Percentiles rank a stretch among this genome's conserved stretches.
Conservation (phyloP, 1,140 invertebrate genomes). For the Drosophila mauritiana region DNA sequence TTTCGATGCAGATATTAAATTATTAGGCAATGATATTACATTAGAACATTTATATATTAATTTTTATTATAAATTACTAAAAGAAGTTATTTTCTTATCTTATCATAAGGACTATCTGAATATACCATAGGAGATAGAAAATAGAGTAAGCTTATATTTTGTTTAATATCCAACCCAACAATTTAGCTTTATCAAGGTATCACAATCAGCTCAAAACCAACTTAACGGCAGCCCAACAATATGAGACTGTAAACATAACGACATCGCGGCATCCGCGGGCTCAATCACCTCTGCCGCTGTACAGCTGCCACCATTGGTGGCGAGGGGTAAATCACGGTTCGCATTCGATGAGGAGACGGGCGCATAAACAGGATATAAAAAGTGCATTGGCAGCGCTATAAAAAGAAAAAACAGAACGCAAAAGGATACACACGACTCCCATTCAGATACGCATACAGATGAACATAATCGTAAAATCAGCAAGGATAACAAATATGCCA, state of each 20-base stretch:
- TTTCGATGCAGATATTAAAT: too few species aligned
- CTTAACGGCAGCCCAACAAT: slow-evolving; percentile 31
- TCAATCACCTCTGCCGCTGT: slow-evolving; percentile 55
- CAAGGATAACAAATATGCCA: slow-evolving; percentile 70
- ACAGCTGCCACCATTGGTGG: slow-evolving; percentile 38
- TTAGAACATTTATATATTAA: too few species aligned
- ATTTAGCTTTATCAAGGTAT: slow-evolving; percentile 9
- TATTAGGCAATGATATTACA: too few species aligned
- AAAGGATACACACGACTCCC: slow-evolving; percentile 49
- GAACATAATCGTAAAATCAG: slow-evolving; percentile 67
- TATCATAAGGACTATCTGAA: too few species aligned
- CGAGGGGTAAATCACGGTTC: slow-evolving; percentile 56
- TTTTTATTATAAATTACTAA: too few species aligned
- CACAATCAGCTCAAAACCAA: slow-evolving; percentile 40
- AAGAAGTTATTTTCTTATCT: not conserved
- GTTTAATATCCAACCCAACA: slow-evolving; percentile 5
- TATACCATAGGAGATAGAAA: too few species aligned
- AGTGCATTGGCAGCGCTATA: slow-evolving; percentile 71
- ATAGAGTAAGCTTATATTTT: not conserved
- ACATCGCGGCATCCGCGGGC: slow-evolving; percentile 32
- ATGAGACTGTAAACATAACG: slow-evolving; percentile 39
- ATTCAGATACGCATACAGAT: slow-evolving; percentile 44
- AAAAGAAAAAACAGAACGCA: slow-evolving; percentile 47
- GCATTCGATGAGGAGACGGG: slow-evolving; percentile 61
- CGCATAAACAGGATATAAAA: slow-evolving; percentile 82